phyloP scores from a whole-genome alignment of 2,888 invertebrate genomes.

The Drosophila neonasuta region DNA sequence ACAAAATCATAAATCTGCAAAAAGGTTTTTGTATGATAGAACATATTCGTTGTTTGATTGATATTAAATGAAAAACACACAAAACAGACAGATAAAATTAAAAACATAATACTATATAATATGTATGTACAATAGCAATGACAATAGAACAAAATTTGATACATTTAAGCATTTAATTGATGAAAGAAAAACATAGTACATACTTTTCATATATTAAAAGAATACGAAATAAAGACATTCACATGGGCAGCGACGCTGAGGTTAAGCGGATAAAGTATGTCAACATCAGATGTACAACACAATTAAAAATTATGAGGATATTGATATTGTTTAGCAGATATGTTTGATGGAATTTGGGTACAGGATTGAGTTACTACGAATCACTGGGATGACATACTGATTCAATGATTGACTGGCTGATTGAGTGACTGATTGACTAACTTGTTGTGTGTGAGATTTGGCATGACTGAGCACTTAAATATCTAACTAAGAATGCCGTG shows the following conservation, averaged over 20 bases:
- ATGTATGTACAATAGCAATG: conserved; percentile 41
- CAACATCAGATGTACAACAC: conserved; percentile 21
- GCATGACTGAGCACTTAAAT: conserved; percentile 45
- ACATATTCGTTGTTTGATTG: conserved; percentile 57
- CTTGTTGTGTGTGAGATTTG: conserved; percentile 18
- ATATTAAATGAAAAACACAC: conserved; percentile 30
- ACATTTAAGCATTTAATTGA: conserved; percentile 53
- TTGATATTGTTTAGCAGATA: conserved; percentile 22
- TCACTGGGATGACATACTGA: conserved; percentile 25
- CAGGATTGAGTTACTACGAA: conserved; percentile 13
- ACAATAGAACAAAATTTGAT: conserved; percentile 58
- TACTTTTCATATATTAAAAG: conserved; percentile 23
- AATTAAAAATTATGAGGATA: conserved; percentile 43
- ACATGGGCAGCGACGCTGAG: conserved; percentile 25
- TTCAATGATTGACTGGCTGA: conserved; percentile 38
- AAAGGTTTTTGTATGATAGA: conserved; percentile 74
- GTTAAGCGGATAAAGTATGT: conserved; percentile 12
- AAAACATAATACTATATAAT: conserved; percentile 1
- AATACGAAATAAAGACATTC: conserved; percentile 44
- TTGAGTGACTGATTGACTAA: conserved; percentile 37
- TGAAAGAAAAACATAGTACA: conserved; percentile 14
- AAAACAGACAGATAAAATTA: conserved; percentile 6
- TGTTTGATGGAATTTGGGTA: conserved; percentile 16
- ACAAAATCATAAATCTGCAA: conserved; percentile 81
- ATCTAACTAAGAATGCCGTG: conserved; percentile 26